phyloP scores from a whole-genome alignment of 2,888 invertebrate species.

The Bugula neritina region DNA sequence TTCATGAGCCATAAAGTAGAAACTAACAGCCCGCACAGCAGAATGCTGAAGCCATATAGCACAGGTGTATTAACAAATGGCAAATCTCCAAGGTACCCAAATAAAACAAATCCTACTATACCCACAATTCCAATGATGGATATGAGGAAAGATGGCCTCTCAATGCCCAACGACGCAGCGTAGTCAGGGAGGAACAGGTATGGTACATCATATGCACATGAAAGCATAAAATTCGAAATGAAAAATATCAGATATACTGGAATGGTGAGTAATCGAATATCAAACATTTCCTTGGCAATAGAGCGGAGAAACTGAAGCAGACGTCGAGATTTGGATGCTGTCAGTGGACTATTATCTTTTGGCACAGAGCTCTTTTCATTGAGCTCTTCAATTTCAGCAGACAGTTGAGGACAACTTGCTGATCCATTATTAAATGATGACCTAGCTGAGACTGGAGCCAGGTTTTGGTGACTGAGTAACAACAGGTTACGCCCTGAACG shows the following conservation, averaged over 20 bases:
- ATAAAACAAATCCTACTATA: constrained; percentile 67
- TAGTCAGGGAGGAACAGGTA: constrained; percentile 88
- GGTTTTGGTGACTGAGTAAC: not conserved
- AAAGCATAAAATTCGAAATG: constrained; percentile 77
- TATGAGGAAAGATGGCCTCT: constrained; percentile 64
- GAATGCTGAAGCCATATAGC: constrained; percentile 73
- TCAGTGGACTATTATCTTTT: not conserved
- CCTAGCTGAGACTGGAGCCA: not conserved
- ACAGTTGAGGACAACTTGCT: not conserved
- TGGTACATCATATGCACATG: constrained; percentile 84
- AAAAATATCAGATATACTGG: constrained; percentile 59
- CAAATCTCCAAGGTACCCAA: constrained; percentile 84
- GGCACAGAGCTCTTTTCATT: not conserved
- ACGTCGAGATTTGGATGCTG: not conserved
- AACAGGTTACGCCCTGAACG: not conserved
- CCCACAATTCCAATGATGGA: constrained; percentile 73
- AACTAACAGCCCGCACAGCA: constrained; percentile 52
- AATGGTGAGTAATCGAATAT: constrained; percentile 40
- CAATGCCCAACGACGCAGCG: constrained; percentile 61
- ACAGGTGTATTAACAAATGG: constrained; percentile 71
- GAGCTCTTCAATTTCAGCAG: not conserved
- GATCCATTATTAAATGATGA: not conserved
- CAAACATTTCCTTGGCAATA: constrained; percentile 39
- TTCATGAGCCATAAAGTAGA: constrained; percentile 40
- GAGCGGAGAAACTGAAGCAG: not conserved